phyloP scores from a whole-genome alignment of 2,113 vertebrate species.

The Riparia riparia region DNA sequence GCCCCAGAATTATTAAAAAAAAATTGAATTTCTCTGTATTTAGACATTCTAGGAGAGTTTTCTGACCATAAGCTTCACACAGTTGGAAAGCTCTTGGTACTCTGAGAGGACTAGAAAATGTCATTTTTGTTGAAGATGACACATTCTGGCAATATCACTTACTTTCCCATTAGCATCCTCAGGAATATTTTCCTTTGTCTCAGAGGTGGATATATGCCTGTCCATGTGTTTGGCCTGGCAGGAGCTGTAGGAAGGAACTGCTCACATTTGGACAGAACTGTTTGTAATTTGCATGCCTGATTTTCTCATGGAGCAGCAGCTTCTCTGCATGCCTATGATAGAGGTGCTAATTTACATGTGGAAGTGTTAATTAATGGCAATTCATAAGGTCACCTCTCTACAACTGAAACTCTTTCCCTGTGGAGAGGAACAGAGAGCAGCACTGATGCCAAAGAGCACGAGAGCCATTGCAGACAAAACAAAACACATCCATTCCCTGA shows the following conservation, averaged over 20 bases:
- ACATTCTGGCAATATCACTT: not conserved
- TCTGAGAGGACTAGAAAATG: not conserved
- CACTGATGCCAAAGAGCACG: not conserved
- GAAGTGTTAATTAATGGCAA: conserved; percentile 23
- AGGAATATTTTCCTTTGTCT: not conserved
- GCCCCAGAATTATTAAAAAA: not conserved
- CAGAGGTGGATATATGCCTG: fast-evolving
- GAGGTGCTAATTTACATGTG: not conserved
- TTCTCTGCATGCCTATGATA: not conserved
- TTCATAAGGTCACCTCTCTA: not conserved
- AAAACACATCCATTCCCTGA: not conserved
- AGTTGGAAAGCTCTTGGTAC: not conserved
- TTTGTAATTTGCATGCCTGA: not conserved
- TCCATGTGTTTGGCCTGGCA: not conserved
- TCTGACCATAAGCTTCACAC: not conserved
- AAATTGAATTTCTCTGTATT: fast-evolving
- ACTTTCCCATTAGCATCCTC: not conserved
- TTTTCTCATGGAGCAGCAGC: not conserved
- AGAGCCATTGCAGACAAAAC: not conserved
- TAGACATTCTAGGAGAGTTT: not conserved
- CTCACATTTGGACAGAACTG: not conserved
- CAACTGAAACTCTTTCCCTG: not conserved
- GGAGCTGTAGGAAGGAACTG: not conserved
- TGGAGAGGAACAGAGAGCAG: not conserved
- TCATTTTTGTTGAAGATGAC: not conserved